Conservation (phyloP, 2,113 vertebrate species). For the Butorides virescens region DNA sequence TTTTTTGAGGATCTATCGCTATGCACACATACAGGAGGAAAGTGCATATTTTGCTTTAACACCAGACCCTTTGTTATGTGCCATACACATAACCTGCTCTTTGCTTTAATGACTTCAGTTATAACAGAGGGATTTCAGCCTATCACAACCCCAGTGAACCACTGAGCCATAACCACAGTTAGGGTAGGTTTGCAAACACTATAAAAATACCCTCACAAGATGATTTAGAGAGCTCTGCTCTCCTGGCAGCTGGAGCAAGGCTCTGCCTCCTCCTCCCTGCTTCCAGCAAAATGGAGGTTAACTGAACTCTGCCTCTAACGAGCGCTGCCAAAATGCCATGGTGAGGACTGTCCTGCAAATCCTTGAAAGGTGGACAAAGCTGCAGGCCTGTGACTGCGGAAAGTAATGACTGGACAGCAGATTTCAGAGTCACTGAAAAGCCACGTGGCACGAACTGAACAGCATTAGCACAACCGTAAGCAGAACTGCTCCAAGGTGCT, state of each 20-base stretch:
- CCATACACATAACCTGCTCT: not conserved
- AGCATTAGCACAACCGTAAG: accelerated
- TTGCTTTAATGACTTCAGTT: not conserved
- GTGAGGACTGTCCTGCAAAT: not conserved
- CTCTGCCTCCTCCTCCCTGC: not conserved
- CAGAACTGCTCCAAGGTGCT: not conserved
- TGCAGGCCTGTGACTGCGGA: not conserved
- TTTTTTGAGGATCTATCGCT: not conserved
- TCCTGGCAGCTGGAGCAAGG: not conserved
- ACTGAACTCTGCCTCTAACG: not conserved
- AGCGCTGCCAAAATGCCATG: not conserved
- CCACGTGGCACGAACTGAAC: not conserved
- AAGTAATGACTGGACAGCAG: not conserved
- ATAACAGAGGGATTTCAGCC: not conserved
- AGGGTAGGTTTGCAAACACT: not conserved
- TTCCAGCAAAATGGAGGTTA: not conserved
- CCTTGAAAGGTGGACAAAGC: not conserved
- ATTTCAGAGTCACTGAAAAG: not conserved
- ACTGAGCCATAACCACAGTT: not conserved
- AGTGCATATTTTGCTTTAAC: not conserved
- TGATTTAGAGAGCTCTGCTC: not conserved
- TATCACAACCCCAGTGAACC: not conserved
- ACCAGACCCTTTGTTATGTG: not conserved
- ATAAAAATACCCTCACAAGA: not conserved
- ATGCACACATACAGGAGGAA: not conserved